Percentiles rank a stretch among this genome's conserved stretches.
Conservation (phyloP, 2,888 invertebrate genomes). For the Caenorhabditis japonica region DNA sequence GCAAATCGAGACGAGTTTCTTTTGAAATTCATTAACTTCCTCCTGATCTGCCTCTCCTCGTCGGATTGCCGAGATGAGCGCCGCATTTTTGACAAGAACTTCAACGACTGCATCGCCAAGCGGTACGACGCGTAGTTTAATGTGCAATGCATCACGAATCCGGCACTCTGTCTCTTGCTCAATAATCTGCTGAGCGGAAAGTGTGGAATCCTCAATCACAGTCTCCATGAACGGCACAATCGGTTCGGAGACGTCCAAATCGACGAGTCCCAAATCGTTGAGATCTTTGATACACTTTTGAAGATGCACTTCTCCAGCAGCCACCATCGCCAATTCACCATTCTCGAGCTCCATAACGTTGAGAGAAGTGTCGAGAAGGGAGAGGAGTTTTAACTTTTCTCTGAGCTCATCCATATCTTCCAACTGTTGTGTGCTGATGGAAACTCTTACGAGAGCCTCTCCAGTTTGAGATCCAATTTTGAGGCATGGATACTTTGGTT, state of each 20-base stretch:
- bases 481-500: slow-evolving; percentile 84
- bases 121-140: slow-evolving; percentile 72
- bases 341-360: slow-evolving; percentile 85
- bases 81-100: slow-evolving; percentile 59
- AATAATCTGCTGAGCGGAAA: slow-evolving; percentile 64
- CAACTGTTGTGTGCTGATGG: slow-evolving; percentile 85
- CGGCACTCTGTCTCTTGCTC: slow-evolving; percentile 72
- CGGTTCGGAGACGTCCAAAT: slow-evolving; percentile 85
- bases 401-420: slow-evolving; percentile 66
- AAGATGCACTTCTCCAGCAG: slow-evolving; percentile 96
- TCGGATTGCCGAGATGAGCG: slow-evolving; percentile 54
- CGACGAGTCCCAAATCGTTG: slow-evolving; percentile 79
- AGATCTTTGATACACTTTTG: slow-evolving; percentile 95
- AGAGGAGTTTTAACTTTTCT: slow-evolving; percentile 65
- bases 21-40: slow-evolving; percentile 42
- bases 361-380: slow-evolving; percentile 66
- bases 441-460: slow-evolving; percentile 92
- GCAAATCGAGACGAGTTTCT: slow-evolving; percentile 37
- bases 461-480: slow-evolving; percentile 79
- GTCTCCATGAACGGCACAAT: slow-evolving; percentile 97
- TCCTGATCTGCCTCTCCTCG: slow-evolving; percentile 51
- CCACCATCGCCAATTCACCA: slow-evolving; percentile 93
- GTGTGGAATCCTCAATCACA: slow-evolving; percentile 81
- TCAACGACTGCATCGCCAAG: slow-evolving; percentile 51
- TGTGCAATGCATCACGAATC: slow-evolving; percentile 61